Percentiles rank a stretch among this genome's conserved stretches.
These are phyloP conservation scores for Gallinago nigripennis DNA, from an alignment of 2,797 vertebrate species.

Conservation along the genomic window DNA sequence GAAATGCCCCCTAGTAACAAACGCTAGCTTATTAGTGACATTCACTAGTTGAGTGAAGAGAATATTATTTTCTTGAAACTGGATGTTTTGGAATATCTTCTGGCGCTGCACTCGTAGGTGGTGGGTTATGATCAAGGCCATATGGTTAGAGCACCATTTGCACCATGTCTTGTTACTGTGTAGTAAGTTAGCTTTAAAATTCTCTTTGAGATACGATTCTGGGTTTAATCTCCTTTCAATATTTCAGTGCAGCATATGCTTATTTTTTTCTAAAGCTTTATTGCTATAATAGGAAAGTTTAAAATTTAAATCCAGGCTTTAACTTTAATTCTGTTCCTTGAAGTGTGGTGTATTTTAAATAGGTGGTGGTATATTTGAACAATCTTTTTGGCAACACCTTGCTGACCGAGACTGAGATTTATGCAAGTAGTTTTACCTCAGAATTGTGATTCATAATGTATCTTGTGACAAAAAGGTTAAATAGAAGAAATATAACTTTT, in stretches of 20 bases:
- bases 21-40: rapidly evolving
- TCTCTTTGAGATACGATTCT: not conserved
- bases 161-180: not conserved
- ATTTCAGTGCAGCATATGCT: not conserved
- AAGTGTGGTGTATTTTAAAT: not conserved
- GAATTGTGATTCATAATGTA: not conserved
- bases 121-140: not conserved
- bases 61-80: not conserved
- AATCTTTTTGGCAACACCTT: not conserved
- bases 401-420: not conserved
- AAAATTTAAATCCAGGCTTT: slow-evolving; percentile 8
- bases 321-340: slow-evolving; percentile 2
- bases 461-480: slow-evolving; percentile 19
- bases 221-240: not conserved
- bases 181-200: not conserved
- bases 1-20: not conserved
- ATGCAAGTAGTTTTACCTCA: slow-evolving; percentile 2
- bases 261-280: slow-evolving; percentile 2
- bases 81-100: not conserved
- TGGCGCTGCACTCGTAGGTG: not conserved
- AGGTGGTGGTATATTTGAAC: not conserved
- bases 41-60: rapidly evolving
- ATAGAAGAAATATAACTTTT: not conserved
- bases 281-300: not conserved
- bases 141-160: not conserved